Conservation (phyloP, 2,113 vertebrate genomes). For the Vidua chalybeata region DNA sequence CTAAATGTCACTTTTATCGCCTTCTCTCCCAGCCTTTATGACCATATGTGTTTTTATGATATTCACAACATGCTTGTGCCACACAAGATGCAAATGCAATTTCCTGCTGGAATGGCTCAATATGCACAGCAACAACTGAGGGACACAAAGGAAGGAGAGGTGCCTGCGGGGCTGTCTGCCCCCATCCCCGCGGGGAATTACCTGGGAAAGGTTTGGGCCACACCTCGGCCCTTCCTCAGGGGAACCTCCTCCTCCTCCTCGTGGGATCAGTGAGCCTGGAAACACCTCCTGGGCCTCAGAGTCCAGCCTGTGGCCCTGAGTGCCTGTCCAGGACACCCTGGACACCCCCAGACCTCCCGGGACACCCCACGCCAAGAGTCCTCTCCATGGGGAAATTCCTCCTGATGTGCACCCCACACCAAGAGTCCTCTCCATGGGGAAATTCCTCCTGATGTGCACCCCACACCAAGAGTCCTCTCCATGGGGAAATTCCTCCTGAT, state of each 20-base stretch:
- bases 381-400: no score
- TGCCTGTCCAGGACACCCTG: not conserved
- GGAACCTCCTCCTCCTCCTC: not conserved
- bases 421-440: no score
- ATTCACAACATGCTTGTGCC: conserved; percentile 77
- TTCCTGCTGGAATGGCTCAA: conserved; percentile 73
- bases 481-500: no score
- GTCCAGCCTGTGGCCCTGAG: no score
- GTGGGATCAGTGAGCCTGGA: rapidly evolving
- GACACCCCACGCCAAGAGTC: no score
- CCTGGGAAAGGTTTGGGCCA: not conserved
- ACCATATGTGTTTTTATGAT: conserved; percentile 80
- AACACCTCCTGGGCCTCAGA: rapidly evolving
- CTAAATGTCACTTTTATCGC: conserved; percentile 74
- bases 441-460: no score
- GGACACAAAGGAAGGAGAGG: conserved; percentile 66
- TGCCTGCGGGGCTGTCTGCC: not conserved
- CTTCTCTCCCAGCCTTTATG: conserved; percentile 61
- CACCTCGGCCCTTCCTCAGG: not conserved
- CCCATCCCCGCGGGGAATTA: conserved; percentile 9
- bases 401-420: no score
- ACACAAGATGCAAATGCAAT: conserved; percentile 77
- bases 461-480: no score
- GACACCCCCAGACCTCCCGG: no score
- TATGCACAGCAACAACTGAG: conserved; percentile 60